These are phyloP conservation scores for Dendroctonus ponderosae DNA, from an alignment of 1,140 invertebrate genomes.

Conservation along the genomic window DNA sequence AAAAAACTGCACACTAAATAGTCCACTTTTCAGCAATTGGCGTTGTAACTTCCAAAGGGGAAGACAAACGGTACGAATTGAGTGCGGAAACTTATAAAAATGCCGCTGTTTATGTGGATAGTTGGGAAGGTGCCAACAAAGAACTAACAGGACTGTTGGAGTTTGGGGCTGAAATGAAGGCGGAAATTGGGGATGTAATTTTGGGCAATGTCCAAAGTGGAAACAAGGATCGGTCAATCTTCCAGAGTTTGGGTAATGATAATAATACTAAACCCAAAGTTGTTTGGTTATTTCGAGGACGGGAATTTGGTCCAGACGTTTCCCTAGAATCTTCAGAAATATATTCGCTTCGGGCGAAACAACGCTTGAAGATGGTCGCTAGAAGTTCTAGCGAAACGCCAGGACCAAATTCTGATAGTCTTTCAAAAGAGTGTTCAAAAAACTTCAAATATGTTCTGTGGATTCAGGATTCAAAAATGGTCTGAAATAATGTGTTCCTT, in stretches of 20 bases:
- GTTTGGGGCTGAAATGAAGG: slow-evolving; percentile 43
- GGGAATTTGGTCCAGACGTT: too few relatives aligned
- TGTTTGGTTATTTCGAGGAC: not conserved
- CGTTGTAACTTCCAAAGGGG: slow-evolving; percentile 38
- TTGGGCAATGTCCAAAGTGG: slow-evolving; percentile 24
- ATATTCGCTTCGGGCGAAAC: slow-evolving; percentile 7
- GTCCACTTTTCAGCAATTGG: slow-evolving; percentile 50
- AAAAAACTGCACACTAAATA: not conserved
- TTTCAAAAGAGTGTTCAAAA: too few relatives aligned
- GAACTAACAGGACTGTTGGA: slow-evolving; percentile 49
- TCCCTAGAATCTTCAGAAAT: not conserved
- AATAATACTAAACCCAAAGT: not conserved
- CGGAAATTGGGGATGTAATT: slow-evolving; percentile 51
- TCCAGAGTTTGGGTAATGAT: slow-evolving; percentile 48
- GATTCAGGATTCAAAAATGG: too few relatives aligned
- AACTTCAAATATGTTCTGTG: too few relatives aligned
- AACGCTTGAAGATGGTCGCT: slow-evolving; percentile 12
- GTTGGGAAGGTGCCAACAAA: slow-evolving; percentile 45
- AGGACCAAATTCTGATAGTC: too few relatives aligned
- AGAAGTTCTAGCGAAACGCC: too few relatives aligned
- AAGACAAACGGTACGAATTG: slow-evolving; percentile 49
- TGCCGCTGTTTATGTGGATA: slow-evolving; percentile 50
- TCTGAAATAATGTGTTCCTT: too few relatives aligned
- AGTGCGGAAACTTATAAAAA: slow-evolving; percentile 47
- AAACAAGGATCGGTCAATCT: slow-evolving; percentile 39